Conservation (phyloP, 2,888 invertebrate species). For the Lacanobia wlatinum region DNA sequence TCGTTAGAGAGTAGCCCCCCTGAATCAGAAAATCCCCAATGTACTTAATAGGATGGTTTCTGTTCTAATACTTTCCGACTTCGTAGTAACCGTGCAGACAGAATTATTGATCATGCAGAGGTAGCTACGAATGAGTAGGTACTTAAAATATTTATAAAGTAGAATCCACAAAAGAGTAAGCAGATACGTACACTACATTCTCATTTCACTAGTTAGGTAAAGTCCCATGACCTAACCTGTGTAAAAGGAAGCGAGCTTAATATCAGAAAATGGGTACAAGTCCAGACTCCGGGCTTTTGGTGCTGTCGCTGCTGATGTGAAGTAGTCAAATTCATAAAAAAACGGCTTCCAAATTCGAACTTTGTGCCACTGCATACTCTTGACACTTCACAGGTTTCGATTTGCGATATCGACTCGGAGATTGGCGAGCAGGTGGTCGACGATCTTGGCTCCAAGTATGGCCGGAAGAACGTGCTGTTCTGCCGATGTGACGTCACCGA, state of each 20-base stretch:
- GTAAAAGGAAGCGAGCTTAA: too few species aligned
- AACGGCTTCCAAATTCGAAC: too few species aligned
- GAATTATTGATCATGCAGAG: conserved; percentile 41
- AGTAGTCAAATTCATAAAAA: too few species aligned
- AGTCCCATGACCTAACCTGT: neutral
- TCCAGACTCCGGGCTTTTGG: neutral
- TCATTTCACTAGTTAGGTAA: neutral
- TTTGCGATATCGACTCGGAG: conserved; percentile 94
- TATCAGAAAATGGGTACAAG: too few species aligned
- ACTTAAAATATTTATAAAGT: neutral
- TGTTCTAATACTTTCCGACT: conserved; percentile 24
- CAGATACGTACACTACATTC: neutral
- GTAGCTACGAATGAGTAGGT: neutral
- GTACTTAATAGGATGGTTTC: conserved; percentile 22
- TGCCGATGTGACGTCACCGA: conserved; percentile 95
- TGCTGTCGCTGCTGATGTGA: too few species aligned
- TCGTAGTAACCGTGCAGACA: conserved; percentile 38
- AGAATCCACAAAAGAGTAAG: neutral
- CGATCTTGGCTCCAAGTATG: conserved; percentile 92
- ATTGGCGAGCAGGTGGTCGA: conserved; percentile 93
- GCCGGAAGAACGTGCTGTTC: conserved; percentile 93
- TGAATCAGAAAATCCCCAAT: too few species aligned
- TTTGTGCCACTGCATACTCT: neutral
- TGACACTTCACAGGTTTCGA: conserved; percentile 90
- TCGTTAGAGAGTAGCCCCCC: too few species aligned